Evolutionary conservation across 2,888 invertebrate genomes (phyloP), one percentile per base, ranked within the genome.

Genomic region (Cremastinae sp.): DNA sequence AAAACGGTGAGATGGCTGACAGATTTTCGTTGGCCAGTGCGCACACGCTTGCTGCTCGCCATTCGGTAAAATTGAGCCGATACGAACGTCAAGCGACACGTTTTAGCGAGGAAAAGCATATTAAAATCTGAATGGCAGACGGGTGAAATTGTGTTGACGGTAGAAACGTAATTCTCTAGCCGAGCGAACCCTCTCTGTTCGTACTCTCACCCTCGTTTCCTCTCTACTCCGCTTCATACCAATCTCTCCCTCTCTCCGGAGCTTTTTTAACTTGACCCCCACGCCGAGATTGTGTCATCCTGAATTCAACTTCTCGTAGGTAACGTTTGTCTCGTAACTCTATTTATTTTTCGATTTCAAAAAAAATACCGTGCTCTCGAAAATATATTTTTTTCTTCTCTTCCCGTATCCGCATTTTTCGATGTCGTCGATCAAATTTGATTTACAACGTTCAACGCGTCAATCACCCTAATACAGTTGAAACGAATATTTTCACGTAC

Each of bases 61-160:
- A 79, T 79, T 80, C 79, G 75, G 74, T 79, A 79, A 80, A 80
- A 79, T 81, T 79, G 79, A 78, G 79, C 80, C 74, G 80, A 78
- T 80, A 76, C 75, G 74, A 72, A 80, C 76, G 79, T 78, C 80
- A 80, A 80, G 76, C 79, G 83, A 80, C 81, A 81, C 81, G 79
- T 83, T 83, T 82, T 81, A 77, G 78, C 78, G 79, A 74, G 76
- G 80, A 78, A 82, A 83, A 85, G 79, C 80, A 75, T 81, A 82
- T 84, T 83, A 85, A 84, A 83, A 82, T 82, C 80, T 80, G 79
- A 81, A 82, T 81, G 78, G 79, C 79, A 78, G 78, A 78, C 72
- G 77, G 77, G 72, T 77, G 74, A 82, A 83, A 83, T 82, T 81
- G 78, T 79, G 80, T 79, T 77, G 80, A 76, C 78, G 78, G 78